These are phyloP conservation scores for Stomatorhinus ivindoensis DNA, from an alignment of 2,113 vertebrate genomes.

Conservation along the genomic window DNA sequence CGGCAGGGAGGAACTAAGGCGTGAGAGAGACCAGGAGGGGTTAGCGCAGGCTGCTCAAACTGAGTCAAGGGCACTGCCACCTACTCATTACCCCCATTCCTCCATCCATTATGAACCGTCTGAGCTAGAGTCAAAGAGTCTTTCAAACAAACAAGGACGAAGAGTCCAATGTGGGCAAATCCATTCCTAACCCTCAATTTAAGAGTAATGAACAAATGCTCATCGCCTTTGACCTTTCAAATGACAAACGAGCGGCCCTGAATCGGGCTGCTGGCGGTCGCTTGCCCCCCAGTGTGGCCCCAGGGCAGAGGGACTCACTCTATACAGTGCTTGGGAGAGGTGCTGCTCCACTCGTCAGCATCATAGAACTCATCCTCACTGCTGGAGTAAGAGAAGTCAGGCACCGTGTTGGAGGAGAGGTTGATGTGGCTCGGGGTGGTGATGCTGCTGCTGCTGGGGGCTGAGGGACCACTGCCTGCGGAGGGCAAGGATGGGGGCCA, in stretches of 20 bases:
- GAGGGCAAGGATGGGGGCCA: neutral
- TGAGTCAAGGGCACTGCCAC: neutral
- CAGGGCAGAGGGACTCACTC: conserved; percentile 67
- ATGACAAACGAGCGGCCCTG: neutral
- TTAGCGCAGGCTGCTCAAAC: neutral
- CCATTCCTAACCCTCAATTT: neutral
- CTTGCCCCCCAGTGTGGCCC: neutral
- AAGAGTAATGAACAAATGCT: neutral
- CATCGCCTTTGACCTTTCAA: neutral
- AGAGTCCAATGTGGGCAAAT: neutral
- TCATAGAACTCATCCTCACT: conserved; percentile 99
- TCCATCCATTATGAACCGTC: neutral
- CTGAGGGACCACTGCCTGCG: conserved; percentile 83
- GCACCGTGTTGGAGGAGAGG: conserved; percentile 86
- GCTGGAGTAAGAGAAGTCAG: conserved; percentile 97
- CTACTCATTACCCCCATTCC: neutral
- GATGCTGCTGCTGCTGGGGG: conserved; percentile 87
- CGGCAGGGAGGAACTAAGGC: conserved; percentile 68
- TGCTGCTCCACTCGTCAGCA: conserved; percentile 88
- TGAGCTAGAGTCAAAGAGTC: neutral
- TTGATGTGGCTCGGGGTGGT: conserved; percentile 88
- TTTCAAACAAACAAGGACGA: neutral
- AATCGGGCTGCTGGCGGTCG: neutral
- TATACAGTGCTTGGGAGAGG: conserved; percentile 84
- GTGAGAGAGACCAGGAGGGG: neutral